Evolutionary conservation across 2,113 vertebrate species (phyloP), one percentile per base, ranked within the genome.

Genomic region (rat (Rattus norvegicus)): DNA sequence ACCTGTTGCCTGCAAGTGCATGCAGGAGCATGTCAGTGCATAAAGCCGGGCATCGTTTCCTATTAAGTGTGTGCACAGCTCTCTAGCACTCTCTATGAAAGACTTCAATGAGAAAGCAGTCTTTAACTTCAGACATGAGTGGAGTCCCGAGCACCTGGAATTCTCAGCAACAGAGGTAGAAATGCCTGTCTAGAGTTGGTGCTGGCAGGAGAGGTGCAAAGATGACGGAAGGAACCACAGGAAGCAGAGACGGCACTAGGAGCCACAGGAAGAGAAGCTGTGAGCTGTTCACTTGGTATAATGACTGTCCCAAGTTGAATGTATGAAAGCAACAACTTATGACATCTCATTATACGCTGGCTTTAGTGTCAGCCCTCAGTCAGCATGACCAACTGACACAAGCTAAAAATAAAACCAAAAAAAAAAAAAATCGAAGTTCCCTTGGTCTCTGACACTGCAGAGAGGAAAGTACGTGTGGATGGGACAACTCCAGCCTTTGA

Each of bases 361-460:
- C 59, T 89, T 76, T 26, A 28, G 79, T 93, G 97, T 72, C 96
- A 97, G 89, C 86, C 87, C 88, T 97, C 96, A 95, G 79, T 52
- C 93, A 95, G 83, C 36, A 73, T 73, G 96, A 28, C 54, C 84
- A 52, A 96, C 90, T 95, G 80, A 90, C 84, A 93, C 70, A 93
- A 88, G 93, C 69, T 56, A 96, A 96, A 98, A 98, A 96, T 88
- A 94, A 96, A 98, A 93, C n/a, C 56, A 96, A 52, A 59, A 93
- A 93, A 92, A 83, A 97, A 91, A 76, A 11, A 86, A 36, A 28
- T 19, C 7, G 36, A 28, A 11, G 63, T 54, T n/a, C 24, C 1
- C 0, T 19, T 84, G 30, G 88, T 76, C 54, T 93, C 72, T 97
- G 94, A 92, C 91, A 97, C 90, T 80, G 95, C 70, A 73, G 92